These are phyloP conservation scores for Oryctes rhinoceros DNA, from an alignment of 1,140 invertebrate genomes.

Conservation along the genomic window DNA sequence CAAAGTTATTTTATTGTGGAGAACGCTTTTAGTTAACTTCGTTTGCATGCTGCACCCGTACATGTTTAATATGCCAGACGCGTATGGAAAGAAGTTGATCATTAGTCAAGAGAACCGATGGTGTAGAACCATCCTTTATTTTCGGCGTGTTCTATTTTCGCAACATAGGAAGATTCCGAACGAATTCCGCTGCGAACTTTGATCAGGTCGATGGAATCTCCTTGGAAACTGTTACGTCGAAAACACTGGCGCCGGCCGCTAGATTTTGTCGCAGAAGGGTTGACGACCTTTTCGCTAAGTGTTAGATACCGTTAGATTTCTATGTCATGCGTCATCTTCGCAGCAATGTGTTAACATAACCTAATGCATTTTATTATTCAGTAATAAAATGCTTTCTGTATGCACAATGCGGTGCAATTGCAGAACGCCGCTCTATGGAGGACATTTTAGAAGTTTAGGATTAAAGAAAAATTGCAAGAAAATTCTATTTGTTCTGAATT, in stretches of 20 bases:
- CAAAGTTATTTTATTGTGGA: too few species aligned
- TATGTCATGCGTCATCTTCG: neutral
- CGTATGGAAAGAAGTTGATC: neutral
- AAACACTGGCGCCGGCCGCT: neutral
- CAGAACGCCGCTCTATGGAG: too few species aligned
- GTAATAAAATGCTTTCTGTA: too few species aligned
- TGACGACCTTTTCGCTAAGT: neutral
- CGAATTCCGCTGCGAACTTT: slow-evolving; percentile 15
- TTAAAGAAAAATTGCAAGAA: too few species aligned
- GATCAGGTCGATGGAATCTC: slow-evolving; percentile 28
- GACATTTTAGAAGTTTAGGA: too few species aligned
- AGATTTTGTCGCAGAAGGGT: slow-evolving; percentile 19
- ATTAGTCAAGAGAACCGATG: neutral
- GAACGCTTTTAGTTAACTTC: too few species aligned
- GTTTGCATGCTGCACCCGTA: too few species aligned
- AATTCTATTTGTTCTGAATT: too few species aligned
- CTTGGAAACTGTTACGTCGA: slow-evolving; percentile 30
- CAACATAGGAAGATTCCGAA: slow-evolving; percentile 1
- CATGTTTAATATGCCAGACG: neutral
- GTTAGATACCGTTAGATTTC: neutral
- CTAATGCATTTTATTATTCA: too few species aligned
- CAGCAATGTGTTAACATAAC: too few species aligned
- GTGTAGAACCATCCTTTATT: neutral
- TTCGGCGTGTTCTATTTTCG: neutral
- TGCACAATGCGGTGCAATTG: too few species aligned